Evolutionary conservation across 2,113 vertebrate species (phyloP).

Genomic region (Centrocercus urophasianus): DNA sequence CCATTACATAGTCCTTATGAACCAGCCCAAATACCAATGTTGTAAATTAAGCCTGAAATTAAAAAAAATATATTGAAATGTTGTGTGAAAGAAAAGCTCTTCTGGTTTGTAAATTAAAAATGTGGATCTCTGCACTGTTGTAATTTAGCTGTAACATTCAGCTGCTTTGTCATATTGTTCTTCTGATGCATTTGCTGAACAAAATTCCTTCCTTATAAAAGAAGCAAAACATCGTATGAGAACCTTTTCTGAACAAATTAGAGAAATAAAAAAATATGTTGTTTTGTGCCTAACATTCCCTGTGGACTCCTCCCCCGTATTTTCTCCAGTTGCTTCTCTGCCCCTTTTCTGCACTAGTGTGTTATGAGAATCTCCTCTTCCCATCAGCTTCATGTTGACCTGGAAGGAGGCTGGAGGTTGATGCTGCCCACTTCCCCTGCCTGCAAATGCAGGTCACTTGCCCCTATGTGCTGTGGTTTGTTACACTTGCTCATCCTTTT

Average conservation of each 20-base stretch:
- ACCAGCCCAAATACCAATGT: not conserved
- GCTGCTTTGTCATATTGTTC: not conserved
- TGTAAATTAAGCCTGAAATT: not conserved
- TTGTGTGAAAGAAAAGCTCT: not conserved
- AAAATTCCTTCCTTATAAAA: not conserved
- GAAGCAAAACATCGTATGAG: not conserved
- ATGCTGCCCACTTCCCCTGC: not conserved
- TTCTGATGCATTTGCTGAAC: not conserved
- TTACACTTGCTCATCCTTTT: not conserved
- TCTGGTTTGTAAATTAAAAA: not conserved
- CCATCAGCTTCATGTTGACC: fast-evolving
- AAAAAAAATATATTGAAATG: not conserved
- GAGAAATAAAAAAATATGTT: not conserved
- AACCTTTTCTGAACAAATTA: not conserved
- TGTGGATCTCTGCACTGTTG: not conserved
- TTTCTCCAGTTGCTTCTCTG: not conserved
- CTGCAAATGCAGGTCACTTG: not conserved
- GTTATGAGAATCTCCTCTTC: not conserved
- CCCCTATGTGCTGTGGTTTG: not conserved
- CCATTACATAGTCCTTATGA: slow-evolving; percentile 32
- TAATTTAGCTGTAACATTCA: not conserved
- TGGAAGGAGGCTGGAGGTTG: not conserved
- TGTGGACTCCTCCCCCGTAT: fast-evolving
- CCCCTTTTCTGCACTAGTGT: not conserved
- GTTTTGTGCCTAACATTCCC: not conserved